These are phyloP conservation scores for Gymnoscopelus microlampas DNA, from an alignment of 2,797 vertebrate species.

Conservation along the genomic window DNA sequence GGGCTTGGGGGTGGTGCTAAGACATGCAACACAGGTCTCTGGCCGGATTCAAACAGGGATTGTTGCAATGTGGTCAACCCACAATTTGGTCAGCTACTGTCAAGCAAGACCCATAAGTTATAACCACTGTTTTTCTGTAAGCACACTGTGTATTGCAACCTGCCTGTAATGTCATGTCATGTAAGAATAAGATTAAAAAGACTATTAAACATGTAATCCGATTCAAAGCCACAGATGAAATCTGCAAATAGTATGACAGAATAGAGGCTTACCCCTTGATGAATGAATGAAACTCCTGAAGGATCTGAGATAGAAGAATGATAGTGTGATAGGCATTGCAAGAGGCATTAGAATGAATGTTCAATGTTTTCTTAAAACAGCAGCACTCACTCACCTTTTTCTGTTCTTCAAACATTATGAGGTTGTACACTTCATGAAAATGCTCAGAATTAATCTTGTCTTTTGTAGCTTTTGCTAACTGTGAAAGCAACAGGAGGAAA, in stretches of 20 bases:
- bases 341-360: background rate
- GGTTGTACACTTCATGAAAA: constrained; percentile 96
- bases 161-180: too few species aligned
- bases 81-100: too few species aligned
- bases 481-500: constrained; percentile 38
- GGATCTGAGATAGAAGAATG: constrained; percentile 82
- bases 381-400: constrained; percentile 82
- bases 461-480: constrained; percentile 90
- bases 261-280: constrained; percentile 89
- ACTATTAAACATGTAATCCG: too few species aligned
- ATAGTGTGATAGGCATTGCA: too few species aligned
- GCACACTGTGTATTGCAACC: too few species aligned
- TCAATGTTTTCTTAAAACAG: background rate
- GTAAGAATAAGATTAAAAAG: too few species aligned
- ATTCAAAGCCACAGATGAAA: background rate
- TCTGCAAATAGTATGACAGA: background rate
- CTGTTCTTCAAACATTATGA: constrained; percentile 94
- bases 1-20: too few species aligned
- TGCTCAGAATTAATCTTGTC: constrained; percentile 94
- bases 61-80: too few species aligned
- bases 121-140: too few species aligned
- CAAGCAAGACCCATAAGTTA: too few species aligned
- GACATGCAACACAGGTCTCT: too few species aligned
- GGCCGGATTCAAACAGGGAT: too few species aligned
- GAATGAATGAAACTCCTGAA: constrained; percentile 93